phyloP scores from a whole-genome alignment of 2,888 invertebrate genomes.

The Chirona hameri region DNA sequence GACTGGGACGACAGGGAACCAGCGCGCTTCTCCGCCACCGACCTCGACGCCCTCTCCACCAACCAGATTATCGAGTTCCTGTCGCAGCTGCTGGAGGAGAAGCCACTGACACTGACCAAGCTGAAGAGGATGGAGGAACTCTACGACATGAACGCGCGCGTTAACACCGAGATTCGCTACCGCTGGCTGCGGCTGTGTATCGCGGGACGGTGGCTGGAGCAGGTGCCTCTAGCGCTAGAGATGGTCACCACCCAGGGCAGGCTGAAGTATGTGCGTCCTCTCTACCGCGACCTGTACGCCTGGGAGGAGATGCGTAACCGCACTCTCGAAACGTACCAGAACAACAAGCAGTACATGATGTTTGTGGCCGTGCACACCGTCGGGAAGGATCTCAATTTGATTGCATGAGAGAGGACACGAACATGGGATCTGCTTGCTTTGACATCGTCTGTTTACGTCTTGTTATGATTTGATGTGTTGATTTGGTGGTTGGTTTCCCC shows the following conservation, averaged over 20 bases:
- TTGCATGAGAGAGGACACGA: too few relatives aligned
- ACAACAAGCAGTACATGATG: conserved; percentile 75
- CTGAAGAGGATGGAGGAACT: conserved; percentile 59
- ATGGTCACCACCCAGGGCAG: conserved; percentile 77
- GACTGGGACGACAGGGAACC: conserved; percentile 45
- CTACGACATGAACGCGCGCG: conserved; percentile 61
- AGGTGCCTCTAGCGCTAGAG: too few relatives aligned
- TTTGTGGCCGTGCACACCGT: conserved; percentile 70
- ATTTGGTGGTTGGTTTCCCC: too few relatives aligned
- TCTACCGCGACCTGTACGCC: too few relatives aligned
- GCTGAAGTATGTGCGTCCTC: conserved; percentile 87
- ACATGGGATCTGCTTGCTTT: too few relatives aligned
- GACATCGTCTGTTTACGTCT: too few relatives aligned
- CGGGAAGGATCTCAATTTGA: conserved; percentile 68
- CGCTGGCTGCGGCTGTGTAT: conserved; percentile 41
- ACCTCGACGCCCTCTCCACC: conserved; percentile 33
- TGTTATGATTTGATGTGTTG: too few relatives aligned
- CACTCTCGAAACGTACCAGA: conserved; percentile 68
- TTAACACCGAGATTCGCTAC: conserved; percentile 72
- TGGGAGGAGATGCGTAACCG: conserved; percentile 68
- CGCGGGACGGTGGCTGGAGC: too few relatives aligned
- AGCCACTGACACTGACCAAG: conserved; percentile 54
- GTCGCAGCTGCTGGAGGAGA: conserved; percentile 59
- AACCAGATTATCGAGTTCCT: conserved; percentile 59
- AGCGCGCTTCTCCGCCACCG: conserved; percentile 33